Conservation (phyloP, 2,888 invertebrate species). For the Syrphus vitripennis region DNA sequence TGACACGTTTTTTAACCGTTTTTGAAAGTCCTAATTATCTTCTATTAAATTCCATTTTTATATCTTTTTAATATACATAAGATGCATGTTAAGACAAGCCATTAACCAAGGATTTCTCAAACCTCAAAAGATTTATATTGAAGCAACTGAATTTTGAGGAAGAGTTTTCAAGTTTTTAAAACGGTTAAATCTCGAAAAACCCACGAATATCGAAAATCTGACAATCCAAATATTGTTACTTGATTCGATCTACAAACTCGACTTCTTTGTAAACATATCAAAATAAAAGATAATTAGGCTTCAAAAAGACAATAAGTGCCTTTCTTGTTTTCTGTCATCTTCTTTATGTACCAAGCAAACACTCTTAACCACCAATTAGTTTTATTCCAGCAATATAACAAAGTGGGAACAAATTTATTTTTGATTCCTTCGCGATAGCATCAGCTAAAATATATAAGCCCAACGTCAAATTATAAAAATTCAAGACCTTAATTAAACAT, state of each 20-base stretch:
- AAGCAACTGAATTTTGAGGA: too few relatives aligned
- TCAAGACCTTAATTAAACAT: constrained; percentile 45
- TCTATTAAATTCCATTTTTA: too few relatives aligned
- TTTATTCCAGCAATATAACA: constrained; percentile 23
- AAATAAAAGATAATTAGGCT: neutral
- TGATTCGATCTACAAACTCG: neutral
- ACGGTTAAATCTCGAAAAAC: too few relatives aligned
- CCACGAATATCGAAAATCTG: too few relatives aligned
- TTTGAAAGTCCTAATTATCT: too few relatives aligned
- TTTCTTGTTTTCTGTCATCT: neutral
- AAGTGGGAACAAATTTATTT: constrained; percentile 36
- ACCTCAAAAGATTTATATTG: too few relatives aligned
- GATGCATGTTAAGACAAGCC: too few relatives aligned
- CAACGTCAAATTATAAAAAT: constrained; percentile 33
- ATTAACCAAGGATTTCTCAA: too few relatives aligned
- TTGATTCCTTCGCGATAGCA: constrained; percentile 14
- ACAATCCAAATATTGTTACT: too few relatives aligned
- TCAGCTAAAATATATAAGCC: constrained; percentile 40
- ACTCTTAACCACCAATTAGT: constrained; percentile 2
- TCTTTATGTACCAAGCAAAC: neutral
- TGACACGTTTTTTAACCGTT: too few relatives aligned
- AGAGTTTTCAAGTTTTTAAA: too few relatives aligned
- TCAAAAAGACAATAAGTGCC: neutral
- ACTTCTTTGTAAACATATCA: neutral
- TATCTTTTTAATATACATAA: too few relatives aligned